Conservation (phyloP, 2,113 vertebrate species). For the Theristicus caerulescens region DNA sequence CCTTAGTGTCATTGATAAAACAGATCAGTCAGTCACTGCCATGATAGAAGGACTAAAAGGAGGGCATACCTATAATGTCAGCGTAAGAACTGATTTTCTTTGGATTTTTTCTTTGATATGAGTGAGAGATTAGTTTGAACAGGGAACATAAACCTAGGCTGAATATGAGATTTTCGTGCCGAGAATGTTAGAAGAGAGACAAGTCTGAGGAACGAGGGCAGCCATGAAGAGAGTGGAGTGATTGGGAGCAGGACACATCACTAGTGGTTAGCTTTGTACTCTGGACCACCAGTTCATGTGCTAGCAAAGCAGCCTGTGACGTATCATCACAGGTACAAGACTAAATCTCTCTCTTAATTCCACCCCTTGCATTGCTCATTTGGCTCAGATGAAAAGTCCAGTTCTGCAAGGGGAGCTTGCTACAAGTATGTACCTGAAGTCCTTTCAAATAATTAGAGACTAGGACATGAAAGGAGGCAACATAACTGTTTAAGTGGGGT, state of each 20-base stretch:
- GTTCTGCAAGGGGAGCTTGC: not conserved
- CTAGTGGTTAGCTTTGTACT: not conserved
- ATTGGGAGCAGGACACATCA: not conserved
- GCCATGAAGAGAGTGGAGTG: not conserved
- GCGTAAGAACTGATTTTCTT: slow-evolving; percentile 73
- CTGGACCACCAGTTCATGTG: not conserved
- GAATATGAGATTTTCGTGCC: not conserved
- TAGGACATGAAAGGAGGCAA: not conserved
- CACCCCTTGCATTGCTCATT: not conserved
- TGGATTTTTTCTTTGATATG: not conserved
- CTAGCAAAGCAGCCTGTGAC: not conserved
- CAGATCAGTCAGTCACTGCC: slow-evolving; percentile 81
- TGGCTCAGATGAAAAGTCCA: not conserved
- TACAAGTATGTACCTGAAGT: not conserved
- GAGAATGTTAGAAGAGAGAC: not conserved
- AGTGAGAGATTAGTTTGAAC: not conserved
- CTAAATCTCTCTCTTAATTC: not conserved
- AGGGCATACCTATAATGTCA: slow-evolving; percentile 90
- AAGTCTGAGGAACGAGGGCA: not conserved
- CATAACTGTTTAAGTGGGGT: not conserved
- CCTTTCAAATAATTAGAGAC: not conserved
- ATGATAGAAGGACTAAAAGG: slow-evolving; percentile 91
- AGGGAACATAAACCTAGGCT: not conserved
- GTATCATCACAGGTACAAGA: not conserved
- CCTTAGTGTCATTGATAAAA: slow-evolving; percentile 78